Evolutionary conservation across 2,797 vertebrate species (phyloP).

Genomic region (Psittacula echo): DNA sequence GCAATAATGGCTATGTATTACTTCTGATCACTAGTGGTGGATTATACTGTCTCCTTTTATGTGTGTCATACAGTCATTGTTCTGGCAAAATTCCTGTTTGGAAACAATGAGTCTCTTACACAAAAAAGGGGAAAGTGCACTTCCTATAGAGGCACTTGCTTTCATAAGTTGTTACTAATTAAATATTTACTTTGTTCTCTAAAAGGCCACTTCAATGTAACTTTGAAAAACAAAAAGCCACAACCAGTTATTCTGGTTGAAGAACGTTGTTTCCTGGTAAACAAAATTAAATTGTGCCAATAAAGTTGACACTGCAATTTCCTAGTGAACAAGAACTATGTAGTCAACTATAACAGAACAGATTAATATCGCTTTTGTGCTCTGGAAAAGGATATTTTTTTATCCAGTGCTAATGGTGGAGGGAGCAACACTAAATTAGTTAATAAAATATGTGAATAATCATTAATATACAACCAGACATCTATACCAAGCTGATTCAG

Average conservation of each 20-base stretch:
- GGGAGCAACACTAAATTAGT: neutral
- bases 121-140: neutral
- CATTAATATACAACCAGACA: neutral
- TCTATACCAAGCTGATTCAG: neutral
- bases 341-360: neutral
- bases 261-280: constrained; percentile 34
- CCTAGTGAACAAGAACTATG: neutral
- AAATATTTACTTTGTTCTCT: constrained; percentile 64
- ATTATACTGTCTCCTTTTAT: neutral
- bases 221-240: constrained; percentile 12
- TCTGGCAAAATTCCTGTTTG: neutral
- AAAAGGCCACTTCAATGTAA: neutral
- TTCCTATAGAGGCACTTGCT: constrained; percentile 30
- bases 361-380: neutral
- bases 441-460: neutral
- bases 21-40: neutral
- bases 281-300: constrained; percentile 22
- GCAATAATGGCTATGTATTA: neutral
- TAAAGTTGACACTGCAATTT: constrained; percentile 8
- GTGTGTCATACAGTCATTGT: neutral
- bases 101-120: neutral
- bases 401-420: neutral
- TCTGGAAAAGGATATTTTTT: neutral
- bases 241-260: constrained; percentile 43
- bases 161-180: constrained; percentile 20